Base-by-base conservation (phyloP, 2,888 invertebrate genomes). In the Sisyra nigra region DNA sequence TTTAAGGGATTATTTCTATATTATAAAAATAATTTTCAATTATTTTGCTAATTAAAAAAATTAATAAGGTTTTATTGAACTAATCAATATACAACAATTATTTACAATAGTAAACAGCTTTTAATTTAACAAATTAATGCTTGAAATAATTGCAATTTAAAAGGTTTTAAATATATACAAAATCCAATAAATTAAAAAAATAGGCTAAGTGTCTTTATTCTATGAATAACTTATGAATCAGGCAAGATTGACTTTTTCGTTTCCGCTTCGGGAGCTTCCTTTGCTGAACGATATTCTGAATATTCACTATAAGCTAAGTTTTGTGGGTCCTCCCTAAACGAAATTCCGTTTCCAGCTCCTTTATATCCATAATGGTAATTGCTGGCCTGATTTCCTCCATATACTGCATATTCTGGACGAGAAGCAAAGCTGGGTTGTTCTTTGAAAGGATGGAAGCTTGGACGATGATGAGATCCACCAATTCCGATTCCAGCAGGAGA, bases 301-400 rank as follows among this genome's bases (percentile, higher is more conserved):
- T 82, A 83, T 9, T 80, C 82, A 48, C 76, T 77, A 59, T 83
- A 85, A 0, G 83, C 83, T 14, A 81, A 63, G 2, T 72, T 67
- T 44, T 60, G 64, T 0, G 52, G 50, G 31, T 75, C 72, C 44
- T 78, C 76, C 24, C 75, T 71, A 56, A 78, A 83, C 43, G 78
- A 69, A 7, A 80, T 66, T 0, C 73, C 67, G 7, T 24, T 24
- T 24, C 24, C 24, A n/a, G 71, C 63, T 55, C 65, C 62, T 46
- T 51, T 49, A 8, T 56, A 54, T 31, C 48, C 51, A 10, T 55
- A 54, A 3, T 55, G 55, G 51, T 60, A 60, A 10, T 63, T 62
- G 48, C 67, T 66, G 39, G 61, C 57, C 49, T 68, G 69, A 42
- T 59, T 65, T 32, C 70, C 68, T 48, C 63, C 63, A 46, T 67